Percentiles rank a stretch among this genome's conserved stretches.
Evolutionary conservation across 2,113 vertebrate genomes (phyloP).

Genomic region (Oenanthe oenanthe): DNA sequence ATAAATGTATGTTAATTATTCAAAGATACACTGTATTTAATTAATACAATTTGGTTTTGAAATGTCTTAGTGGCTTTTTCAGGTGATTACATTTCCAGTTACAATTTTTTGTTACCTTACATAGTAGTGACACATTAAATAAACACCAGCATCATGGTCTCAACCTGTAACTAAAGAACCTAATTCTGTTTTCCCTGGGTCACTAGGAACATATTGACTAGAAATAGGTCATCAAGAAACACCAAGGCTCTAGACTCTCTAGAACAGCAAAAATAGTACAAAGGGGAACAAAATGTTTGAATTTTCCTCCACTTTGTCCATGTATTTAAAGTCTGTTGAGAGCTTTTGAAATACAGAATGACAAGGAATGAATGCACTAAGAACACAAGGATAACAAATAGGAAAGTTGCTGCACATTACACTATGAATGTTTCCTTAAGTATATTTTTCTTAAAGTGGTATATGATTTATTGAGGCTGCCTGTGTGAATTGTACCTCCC

Average conservation of each 20-base stretch:
- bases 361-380: not conserved
- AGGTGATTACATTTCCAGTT: not conserved
- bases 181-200: not conserved
- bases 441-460: slow-evolving; percentile 31
- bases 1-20: not conserved
- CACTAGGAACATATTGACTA: not conserved
- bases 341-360: not conserved
- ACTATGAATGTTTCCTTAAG: not conserved
- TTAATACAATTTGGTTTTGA: not conserved
- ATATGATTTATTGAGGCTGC: slow-evolving; percentile 19
- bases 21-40: not conserved
- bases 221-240: not conserved
- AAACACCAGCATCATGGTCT: not conserved
- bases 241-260: not conserved
- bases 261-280: not conserved
- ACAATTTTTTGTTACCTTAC: not conserved
- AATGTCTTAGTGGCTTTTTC: not conserved
- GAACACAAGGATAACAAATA: not conserved
- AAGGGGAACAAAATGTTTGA: not conserved
- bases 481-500: slow-evolving; percentile 27
- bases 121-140: not conserved
- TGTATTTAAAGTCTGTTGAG: not conserved
- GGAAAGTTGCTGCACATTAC: not conserved
- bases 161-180: not conserved
- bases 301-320: not conserved